phyloP scores from a whole-genome alignment of 2,797 vertebrate species.

The Mus minutoides region DNA sequence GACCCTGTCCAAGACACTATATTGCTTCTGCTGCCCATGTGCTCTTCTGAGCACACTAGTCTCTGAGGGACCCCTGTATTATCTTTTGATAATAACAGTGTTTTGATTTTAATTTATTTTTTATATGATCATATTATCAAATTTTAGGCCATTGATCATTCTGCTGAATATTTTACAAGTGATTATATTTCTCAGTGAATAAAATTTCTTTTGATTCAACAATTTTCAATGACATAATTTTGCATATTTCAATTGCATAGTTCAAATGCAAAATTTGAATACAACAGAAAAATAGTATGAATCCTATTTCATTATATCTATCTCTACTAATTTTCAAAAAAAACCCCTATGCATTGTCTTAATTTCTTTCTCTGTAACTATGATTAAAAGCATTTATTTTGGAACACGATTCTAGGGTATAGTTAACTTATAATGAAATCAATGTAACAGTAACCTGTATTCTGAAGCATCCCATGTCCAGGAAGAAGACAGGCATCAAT shows the following conservation, averaged over 20 bases:
- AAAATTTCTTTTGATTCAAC: background rate
- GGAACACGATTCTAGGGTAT: background rate
- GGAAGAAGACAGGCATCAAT: background rate
- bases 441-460: background rate
- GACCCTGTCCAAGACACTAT: no score
- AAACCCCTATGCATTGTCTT: conserved; percentile 23
- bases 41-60: no score
- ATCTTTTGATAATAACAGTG: background rate
- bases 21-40: no score
- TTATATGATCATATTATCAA: background rate
- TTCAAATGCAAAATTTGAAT: background rate
- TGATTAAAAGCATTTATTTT: background rate
- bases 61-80: background rate
- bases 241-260: background rate
- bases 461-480: background rate
- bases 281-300: background rate
- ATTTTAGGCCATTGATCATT: background rate
- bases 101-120: background rate
- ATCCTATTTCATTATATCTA: conserved; percentile 37
- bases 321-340: conserved; percentile 52
- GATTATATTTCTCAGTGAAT: background rate
- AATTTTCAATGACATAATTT: background rate
- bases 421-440: background rate
- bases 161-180: background rate
- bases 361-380: background rate